Conservation (phyloP, 2,888 invertebrate species). For the Cyrtodaria siliqua region DNA sequence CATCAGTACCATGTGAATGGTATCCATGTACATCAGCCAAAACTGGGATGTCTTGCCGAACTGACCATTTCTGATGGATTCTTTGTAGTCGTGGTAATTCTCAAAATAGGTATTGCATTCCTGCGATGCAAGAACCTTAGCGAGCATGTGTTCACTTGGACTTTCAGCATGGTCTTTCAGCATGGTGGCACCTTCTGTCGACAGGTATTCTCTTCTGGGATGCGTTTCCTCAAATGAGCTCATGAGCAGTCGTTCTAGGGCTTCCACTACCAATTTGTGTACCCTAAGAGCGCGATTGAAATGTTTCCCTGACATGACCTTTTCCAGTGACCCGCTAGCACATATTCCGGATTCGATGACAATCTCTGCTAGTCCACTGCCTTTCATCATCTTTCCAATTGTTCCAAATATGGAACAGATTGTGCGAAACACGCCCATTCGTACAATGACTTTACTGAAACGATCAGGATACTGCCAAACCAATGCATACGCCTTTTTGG, state of each 20-base stretch:
- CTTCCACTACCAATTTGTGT: constrained; percentile 38
- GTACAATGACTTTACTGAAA: constrained; percentile 22
- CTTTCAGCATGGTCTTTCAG: constrained; percentile 7
- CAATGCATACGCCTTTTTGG: constrained; percentile 54
- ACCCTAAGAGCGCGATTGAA: constrained; percentile 50
- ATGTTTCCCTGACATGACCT: constrained; percentile 36
- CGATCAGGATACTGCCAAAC: constrained; percentile 43
- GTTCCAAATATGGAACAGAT: constrained; percentile 36
- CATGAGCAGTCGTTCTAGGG: constrained; percentile 41
- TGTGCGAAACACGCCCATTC: constrained; percentile 50
- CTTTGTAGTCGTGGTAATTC: constrained; percentile 18
- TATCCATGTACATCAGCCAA: no score
- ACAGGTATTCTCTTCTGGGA: background rate
- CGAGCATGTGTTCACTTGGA: background rate
- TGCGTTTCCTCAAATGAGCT: constrained; percentile 7
- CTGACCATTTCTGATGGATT: constrained; percentile 57
- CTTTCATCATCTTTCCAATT: constrained; percentile 39
- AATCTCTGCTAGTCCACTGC: constrained; percentile 49
- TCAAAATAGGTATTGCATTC: constrained; percentile 10
- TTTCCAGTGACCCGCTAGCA: constrained; percentile 50
- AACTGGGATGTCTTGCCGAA: no score
- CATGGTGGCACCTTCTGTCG: background rate
- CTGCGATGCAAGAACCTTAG: constrained; percentile 1
- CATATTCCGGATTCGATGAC: constrained; percentile 42
- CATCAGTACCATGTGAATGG: no score